Base-by-base conservation (phyloP, 2,888 invertebrate species). In the Conchocele bisecta region DNA sequence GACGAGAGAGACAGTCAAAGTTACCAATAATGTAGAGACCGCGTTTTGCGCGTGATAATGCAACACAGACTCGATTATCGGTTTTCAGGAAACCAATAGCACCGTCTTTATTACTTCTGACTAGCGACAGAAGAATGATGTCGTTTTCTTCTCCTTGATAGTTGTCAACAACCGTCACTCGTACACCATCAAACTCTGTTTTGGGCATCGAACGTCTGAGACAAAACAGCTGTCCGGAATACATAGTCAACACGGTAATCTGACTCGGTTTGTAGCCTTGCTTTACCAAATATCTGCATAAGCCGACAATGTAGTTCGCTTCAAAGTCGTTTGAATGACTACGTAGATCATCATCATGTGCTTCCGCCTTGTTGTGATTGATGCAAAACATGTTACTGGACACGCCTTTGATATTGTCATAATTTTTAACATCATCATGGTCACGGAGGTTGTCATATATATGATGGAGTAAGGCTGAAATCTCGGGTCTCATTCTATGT, bases 81-180 rank as follows among this genome's bases (percentile, higher is more conserved):
- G 79, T 66, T 37, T 75, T 77, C 24, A 84, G 56, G 74, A 91
- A 91, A 1, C 91, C 91, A 51, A 90, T 85, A 1, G 69, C 79
- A 0, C 77, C 83, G n/a, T 86, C 75, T 5, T 57, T 56, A 76
- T 91, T 91, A 67, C 89, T 90, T 51, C 91, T 78, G 6, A 91
- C 91, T 11, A 91, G 81, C 4, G 91, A 91, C 13, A 91, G 71
- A 17, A 91, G 53, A 31, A 91, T 84, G 50, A 91, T 89, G 59
- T 91, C 90, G 73, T 91, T 91, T 75, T 91, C 90, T 61, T 90
- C 90, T 4, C 90, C 90, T 72, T 90, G 90, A 54, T 81, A 90
- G 68, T 89, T 90, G 72, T 90, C 90, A n/a, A 90, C 85, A 2
- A 86, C 82, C 9, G 85, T 86, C 2, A 88, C 74, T n/a, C 81